Evolutionary conservation across 2,888 invertebrate species (phyloP).

Genomic region (Melieria picta): DNA sequence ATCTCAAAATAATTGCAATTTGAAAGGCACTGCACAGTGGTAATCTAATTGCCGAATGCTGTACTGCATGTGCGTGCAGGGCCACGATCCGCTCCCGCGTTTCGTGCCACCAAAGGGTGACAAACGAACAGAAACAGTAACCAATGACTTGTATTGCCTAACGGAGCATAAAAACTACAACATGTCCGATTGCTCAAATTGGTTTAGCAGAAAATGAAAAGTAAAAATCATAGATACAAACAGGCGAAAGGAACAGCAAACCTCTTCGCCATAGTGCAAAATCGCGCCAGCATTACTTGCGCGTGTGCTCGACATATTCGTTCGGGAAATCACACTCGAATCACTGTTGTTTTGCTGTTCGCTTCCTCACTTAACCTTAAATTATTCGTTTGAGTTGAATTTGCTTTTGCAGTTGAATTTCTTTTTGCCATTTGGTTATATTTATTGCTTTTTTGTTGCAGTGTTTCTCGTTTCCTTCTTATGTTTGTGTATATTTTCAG

Average conservation of each 20-base stretch:
- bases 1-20: too few relatives aligned
- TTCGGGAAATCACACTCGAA: neutral
- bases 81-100: too few relatives aligned
- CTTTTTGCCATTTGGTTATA: constrained; percentile 3
- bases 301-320: neutral
- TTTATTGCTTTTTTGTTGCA: constrained; percentile 1
- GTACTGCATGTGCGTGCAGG: too few relatives aligned
- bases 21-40: too few relatives aligned
- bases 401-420: constrained; percentile 14
- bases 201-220: too few relatives aligned
- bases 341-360: neutral
- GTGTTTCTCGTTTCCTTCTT: constrained; percentile 28
- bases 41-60: too few relatives aligned
- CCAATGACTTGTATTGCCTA: neutral
- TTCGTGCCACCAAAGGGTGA: neutral
- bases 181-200: too few relatives aligned
- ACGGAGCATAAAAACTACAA: too few relatives aligned
- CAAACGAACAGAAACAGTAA: neutral
- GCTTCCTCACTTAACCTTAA: too few relatives aligned
- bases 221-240: too few relatives aligned
- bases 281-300: neutral
- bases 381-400: constrained; percentile 1
- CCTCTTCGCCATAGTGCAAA: neutral
- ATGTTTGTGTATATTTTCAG: constrained; percentile 24
- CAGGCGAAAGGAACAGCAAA: neutral